A percentile compares a stretch with the other conserved stretches of the same genome.
phyloP scores from a whole-genome alignment of 2,797 vertebrate genomes.

The Tinamus major region DNA sequence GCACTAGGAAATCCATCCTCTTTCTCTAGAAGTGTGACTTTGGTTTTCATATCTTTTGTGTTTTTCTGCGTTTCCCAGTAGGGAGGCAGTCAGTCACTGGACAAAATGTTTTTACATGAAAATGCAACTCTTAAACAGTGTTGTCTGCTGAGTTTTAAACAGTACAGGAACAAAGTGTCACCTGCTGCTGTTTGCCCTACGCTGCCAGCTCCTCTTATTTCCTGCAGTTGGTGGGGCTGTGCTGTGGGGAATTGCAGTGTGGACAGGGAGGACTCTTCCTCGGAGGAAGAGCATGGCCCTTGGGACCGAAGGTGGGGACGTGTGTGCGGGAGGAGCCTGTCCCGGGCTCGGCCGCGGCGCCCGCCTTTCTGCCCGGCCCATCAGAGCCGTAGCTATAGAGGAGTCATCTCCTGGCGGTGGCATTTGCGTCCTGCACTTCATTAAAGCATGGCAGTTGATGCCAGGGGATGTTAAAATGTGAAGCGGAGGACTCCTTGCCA shows the following conservation, averaged over 20 bases:
- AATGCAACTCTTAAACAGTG: fast-evolving
- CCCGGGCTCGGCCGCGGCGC: neutral
- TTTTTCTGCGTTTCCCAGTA: neutral
- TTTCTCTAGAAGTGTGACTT: neutral
- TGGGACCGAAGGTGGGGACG: neutral
- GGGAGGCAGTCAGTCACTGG: neutral
- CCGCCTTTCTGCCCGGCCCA: neutral
- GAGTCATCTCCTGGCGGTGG: neutral
- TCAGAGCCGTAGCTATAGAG: constrained; percentile 26
- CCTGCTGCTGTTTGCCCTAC: fast-evolving
- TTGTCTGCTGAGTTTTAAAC: neutral
- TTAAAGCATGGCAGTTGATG: constrained; percentile 45
- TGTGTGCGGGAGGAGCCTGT: neutral
- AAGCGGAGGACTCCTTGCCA: neutral
- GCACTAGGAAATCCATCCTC: neutral
- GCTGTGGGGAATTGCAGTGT: fast-evolving
- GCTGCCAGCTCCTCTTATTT: neutral
- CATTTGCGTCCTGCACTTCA: constrained; percentile 51
- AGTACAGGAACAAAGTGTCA: neutral
- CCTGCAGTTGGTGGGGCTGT: fast-evolving
- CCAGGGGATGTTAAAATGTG: constrained; percentile 33
- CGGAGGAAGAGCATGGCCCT: fast-evolving
- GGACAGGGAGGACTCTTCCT: neutral
- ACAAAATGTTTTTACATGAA: neutral
- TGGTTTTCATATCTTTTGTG: neutral